phyloP scores from a whole-genome alignment of 2,888 invertebrate genomes.

The Meta bourneti region DNA sequence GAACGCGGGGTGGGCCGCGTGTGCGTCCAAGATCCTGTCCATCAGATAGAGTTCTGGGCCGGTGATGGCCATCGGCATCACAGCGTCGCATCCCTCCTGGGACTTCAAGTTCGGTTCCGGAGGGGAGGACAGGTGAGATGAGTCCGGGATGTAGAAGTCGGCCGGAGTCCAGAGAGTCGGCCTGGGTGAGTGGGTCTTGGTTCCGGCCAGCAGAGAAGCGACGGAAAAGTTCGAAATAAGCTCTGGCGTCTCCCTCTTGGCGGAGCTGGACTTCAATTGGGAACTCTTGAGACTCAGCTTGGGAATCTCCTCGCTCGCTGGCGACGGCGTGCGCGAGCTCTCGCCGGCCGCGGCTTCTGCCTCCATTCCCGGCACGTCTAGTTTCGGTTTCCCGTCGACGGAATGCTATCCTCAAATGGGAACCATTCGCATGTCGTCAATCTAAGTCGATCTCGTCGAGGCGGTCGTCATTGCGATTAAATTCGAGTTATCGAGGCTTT shows the following conservation, averaged over 20 bases:
- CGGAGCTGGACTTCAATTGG: constrained; percentile 12
- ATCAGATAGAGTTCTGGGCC: constrained; percentile 62
- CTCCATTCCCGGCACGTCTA: not conserved
- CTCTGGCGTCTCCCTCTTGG: constrained; percentile 64
- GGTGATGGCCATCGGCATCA: constrained; percentile 24
- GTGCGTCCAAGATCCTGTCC: constrained; percentile 65
- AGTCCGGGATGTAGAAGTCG: constrained; percentile 52
- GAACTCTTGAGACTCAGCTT: constrained; percentile 29
- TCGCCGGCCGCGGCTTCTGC: constrained; percentile 11
- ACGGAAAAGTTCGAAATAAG: constrained; percentile 71
- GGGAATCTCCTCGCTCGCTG: constrained; percentile 9
- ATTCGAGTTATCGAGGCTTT: no score
- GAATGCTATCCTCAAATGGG: not conserved
- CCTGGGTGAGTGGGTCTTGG: constrained; percentile 52
- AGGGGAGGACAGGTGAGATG: constrained; percentile 7
- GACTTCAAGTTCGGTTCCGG: constrained; percentile 28
- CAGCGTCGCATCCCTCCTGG: constrained; percentile 21
- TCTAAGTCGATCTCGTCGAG: not conserved
- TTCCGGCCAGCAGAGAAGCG: constrained; percentile 63
- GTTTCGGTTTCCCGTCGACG: not conserved
- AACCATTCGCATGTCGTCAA: not conserved
- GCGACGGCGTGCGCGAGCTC: constrained; percentile 49
- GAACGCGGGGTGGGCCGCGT: constrained; percentile 44
- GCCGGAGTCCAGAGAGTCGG: constrained; percentile 63
- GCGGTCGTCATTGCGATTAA: not conserved